These are phyloP conservation scores for Autographa pulchrina DNA, from an alignment of 2,888 invertebrate species.

Conservation along the genomic window DNA sequence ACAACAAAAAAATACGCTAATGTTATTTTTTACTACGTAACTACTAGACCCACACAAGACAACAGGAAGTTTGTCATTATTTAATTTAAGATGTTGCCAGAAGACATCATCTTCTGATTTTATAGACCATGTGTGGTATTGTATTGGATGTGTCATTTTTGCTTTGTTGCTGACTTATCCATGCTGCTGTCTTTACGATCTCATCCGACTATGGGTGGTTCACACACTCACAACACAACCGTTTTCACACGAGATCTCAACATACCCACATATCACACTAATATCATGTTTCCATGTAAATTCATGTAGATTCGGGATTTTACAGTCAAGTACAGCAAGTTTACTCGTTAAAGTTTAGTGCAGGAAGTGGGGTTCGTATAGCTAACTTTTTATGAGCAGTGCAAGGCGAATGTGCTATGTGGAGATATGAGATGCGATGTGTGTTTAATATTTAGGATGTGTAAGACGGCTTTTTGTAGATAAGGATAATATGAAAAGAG, in stretches of 20 bases:
- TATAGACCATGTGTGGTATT: too few species aligned
- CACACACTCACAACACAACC: neutral
- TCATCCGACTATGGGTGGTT: too few species aligned
- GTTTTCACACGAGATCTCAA: neutral
- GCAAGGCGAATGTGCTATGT: conserved; percentile 9
- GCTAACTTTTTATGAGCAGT: conserved; percentile 11
- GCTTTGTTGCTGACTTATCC: too few species aligned
- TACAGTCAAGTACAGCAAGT: conserved; percentile 10
- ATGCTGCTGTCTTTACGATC: too few species aligned
- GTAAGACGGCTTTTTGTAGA: neutral
- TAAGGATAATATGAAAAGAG: too few species aligned
- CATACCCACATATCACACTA: neutral
- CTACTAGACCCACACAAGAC: too few species aligned
- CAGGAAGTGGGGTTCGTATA: neutral
- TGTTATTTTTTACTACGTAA: too few species aligned
- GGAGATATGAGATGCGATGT: neutral
- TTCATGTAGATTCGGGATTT: neutral
- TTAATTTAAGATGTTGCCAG: too few species aligned
- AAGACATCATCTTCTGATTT: too few species aligned
- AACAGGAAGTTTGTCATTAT: too few species aligned
- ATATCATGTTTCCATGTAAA: neutral
- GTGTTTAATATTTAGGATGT: neutral
- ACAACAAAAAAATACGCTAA: too few species aligned
- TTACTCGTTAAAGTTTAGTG: conserved; percentile 8
- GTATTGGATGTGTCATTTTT: too few species aligned